phyloP scores from a whole-genome alignment of 2,113 vertebrate species.

The Heteronetta atricapilla region DNA sequence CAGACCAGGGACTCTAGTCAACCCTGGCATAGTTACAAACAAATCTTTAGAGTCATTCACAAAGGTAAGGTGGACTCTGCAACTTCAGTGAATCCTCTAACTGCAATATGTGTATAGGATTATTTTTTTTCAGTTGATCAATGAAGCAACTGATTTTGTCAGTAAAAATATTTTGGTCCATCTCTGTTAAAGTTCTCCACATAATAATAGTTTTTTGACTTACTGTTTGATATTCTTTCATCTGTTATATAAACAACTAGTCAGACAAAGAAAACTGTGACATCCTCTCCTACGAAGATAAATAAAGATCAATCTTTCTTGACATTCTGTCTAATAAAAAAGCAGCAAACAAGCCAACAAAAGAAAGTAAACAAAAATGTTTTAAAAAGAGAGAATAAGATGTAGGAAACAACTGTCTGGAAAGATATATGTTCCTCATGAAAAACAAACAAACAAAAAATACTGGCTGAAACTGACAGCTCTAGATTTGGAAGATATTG shows the following conservation, averaged over 20 bases:
- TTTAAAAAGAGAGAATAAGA: constrained; percentile 13
- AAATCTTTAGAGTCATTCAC: not conserved
- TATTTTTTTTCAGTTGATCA: not conserved
- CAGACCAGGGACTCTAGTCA: too few relatives aligned
- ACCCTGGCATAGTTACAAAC: not conserved
- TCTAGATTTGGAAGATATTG: not conserved
- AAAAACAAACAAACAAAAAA: not conserved
- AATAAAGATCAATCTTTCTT: constrained; percentile 45
- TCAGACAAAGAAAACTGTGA: not conserved
- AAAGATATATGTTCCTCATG: not conserved
- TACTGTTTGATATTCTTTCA: constrained; percentile 25
- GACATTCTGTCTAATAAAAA: constrained; percentile 43
- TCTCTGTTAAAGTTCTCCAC: not conserved
- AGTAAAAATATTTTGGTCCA: not conserved
- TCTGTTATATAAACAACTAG: constrained; percentile 29
- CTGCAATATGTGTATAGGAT: not conserved
- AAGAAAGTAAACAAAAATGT: not conserved
- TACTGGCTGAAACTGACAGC: not conserved
- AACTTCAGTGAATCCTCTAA: not conserved
- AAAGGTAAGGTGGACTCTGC: not conserved
- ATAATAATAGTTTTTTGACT: not conserved
- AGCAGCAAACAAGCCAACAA: constrained; percentile 18
- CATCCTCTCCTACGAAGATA: not conserved
- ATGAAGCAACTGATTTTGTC: not conserved
- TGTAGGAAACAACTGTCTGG: not conserved